A percentile compares a stretch with the other conserved stretches of the same genome.
Conservation (phyloP, 1,140 invertebrate species). For the Caenorhabditis inopinata region DNA sequence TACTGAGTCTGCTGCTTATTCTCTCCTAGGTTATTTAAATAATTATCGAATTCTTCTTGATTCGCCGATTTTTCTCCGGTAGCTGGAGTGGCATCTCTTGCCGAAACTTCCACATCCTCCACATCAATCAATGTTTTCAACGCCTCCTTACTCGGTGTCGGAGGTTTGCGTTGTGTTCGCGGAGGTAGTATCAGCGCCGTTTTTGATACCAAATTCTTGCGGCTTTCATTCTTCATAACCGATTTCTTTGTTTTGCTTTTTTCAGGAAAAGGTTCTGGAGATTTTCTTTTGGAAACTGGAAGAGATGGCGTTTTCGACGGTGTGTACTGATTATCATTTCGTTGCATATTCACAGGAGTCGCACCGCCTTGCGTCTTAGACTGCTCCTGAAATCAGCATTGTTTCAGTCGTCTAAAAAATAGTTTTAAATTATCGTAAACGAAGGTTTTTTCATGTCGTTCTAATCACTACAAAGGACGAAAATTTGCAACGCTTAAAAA, state of each 20-base stretch:
- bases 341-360: too few species aligned
- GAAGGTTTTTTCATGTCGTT: too few species aligned
- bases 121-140: background rate
- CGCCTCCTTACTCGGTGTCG: background rate
- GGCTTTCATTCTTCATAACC: background rate
- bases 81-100: background rate
- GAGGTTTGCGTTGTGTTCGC: background rate
- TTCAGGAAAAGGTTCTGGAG: background rate
- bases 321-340: too few species aligned
- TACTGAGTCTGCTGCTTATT: background rate
- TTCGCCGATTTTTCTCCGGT: background rate
- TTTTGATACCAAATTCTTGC: background rate
- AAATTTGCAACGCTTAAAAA: too few species aligned
- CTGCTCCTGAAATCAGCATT: too few species aligned
- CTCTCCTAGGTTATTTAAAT: slow-evolving; percentile 19
- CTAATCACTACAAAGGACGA: too few species aligned
- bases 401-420: too few species aligned
- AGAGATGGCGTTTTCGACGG: background rate
- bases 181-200: background rate
- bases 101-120: background rate
- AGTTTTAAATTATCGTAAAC: too few species aligned
- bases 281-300: background rate
- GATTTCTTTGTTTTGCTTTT: background rate
- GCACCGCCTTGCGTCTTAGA: too few species aligned
- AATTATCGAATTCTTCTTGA: slow-evolving; percentile 10